Evolutionary conservation across 2,113 vertebrate species (phyloP).

Genomic region (Pluvialis apricaria): DNA sequence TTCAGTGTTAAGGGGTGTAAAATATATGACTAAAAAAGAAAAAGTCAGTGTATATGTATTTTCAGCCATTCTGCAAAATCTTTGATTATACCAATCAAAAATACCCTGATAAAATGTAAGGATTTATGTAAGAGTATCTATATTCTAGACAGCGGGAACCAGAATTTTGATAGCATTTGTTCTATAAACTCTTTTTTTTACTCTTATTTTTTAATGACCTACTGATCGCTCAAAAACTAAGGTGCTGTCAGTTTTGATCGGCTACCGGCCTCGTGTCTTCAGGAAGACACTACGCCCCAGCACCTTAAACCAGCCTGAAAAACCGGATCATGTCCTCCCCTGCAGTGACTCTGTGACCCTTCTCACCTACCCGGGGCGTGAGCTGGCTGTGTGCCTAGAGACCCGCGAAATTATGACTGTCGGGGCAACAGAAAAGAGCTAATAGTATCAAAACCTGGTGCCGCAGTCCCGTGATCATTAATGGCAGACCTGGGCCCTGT

Average conservation of each 20-base stretch:
- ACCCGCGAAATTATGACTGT: conserved; percentile 44
- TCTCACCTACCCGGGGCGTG: neutral
- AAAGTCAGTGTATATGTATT: neutral
- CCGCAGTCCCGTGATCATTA: neutral
- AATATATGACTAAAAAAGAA: neutral
- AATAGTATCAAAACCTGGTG: neutral
- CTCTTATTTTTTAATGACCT: neutral
- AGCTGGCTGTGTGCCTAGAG: conserved; percentile 1
- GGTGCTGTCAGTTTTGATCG: neutral
- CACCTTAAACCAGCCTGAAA: neutral
- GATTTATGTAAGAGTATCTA: neutral
- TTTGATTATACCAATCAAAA: neutral
- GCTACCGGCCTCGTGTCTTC: neutral
- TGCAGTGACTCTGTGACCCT: conserved; percentile 30
- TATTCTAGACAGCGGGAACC: neutral
- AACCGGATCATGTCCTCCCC: conserved; percentile 35
- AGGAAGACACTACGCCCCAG: neutral
- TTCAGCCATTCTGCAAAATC: neutral
- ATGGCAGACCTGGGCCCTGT: neutral
- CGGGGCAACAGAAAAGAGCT: neutral
- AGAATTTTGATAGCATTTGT: neutral
- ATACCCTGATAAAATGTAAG: neutral
- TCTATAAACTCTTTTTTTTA: neutral
- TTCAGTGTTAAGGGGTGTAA: neutral
- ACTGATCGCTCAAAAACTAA: neutral